Conservation (phyloP, 1,140 invertebrate species). For the Nilaparvata lugens region DNA sequence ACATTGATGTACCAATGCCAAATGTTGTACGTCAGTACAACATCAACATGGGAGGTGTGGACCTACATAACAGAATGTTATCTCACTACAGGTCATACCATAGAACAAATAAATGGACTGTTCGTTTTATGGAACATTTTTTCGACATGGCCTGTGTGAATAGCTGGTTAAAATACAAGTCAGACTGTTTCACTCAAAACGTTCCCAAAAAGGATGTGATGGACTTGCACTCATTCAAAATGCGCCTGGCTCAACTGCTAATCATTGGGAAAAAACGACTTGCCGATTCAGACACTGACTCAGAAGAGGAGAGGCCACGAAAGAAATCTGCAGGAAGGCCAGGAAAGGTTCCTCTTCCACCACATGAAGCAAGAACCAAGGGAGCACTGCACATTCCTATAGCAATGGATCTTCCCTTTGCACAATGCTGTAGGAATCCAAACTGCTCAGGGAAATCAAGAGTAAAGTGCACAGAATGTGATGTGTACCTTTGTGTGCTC, state of each 20-base stretch:
- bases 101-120: slow-evolving; percentile 8
- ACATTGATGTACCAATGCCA: too few species aligned
- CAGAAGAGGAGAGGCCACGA: slow-evolving; percentile 1
- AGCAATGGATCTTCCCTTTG: not conserved
- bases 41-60: too few species aligned
- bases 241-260: too few species aligned
- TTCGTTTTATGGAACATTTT: slow-evolving; percentile 7
- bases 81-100: slow-evolving; percentile 11
- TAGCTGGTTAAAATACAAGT: slow-evolving; percentile 7
- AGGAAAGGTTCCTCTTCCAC: slow-evolving; percentile 1
- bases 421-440: not conserved
- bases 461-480: not conserved
- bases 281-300: slow-evolving; percentile 1
- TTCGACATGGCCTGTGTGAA: not conserved
- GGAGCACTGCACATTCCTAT: not conserved
- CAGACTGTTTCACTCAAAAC: not conserved
- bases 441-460: not conserved
- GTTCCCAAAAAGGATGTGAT: not conserved
- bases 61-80: not conserved
- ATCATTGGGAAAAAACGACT: not conserved
- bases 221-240: slow-evolving; percentile 7
- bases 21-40: too few species aligned
- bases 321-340: not conserved
- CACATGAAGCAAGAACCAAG: not conserved
- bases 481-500: too few species aligned